phyloP scores from a whole-genome alignment of 2,113 vertebrate species.

The Brachionichthys hirsutus region DNA sequence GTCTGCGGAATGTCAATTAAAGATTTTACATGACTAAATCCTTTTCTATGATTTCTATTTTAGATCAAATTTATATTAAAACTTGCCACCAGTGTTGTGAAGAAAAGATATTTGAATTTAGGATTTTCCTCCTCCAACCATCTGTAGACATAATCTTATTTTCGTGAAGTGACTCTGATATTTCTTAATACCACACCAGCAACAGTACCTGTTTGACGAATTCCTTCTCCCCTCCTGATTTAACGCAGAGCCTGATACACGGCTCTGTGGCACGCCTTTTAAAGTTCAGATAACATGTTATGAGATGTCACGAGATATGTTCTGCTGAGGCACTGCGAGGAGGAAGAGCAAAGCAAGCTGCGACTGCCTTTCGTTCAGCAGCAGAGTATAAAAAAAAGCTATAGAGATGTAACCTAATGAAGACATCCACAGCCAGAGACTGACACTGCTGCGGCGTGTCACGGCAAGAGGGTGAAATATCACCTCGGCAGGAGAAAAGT shows the following conservation, averaged over 20 bases:
- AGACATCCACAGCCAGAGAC: constrained; percentile 52
- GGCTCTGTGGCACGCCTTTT: constrained; percentile 6
- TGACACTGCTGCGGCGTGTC: constrained; percentile 40
- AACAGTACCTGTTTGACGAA: constrained; percentile 37
- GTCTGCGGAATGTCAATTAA: no score
- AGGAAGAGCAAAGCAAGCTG: constrained; percentile 18
- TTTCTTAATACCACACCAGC: constrained; percentile 11
- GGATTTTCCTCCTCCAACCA: not conserved
- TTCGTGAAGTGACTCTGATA: constrained; percentile 39
- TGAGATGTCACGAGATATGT: constrained; percentile 33
- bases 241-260: constrained; percentile 21
- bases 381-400: constrained; percentile 10
- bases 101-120: no score
- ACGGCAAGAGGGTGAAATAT: constrained; percentile 62
- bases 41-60: no score
- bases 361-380: constrained; percentile 26
- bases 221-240: constrained; percentile 22
- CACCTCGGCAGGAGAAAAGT: constrained; percentile 61
- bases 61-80: no score
- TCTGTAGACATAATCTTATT: constrained; percentile 19
- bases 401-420: constrained; percentile 59
- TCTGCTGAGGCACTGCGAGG: constrained; percentile 16
- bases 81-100: no score
- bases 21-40: no score
- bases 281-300: constrained; percentile 21